Conservation (phyloP, 2,888 invertebrate genomes). For the Brenthis daphne region DNA sequence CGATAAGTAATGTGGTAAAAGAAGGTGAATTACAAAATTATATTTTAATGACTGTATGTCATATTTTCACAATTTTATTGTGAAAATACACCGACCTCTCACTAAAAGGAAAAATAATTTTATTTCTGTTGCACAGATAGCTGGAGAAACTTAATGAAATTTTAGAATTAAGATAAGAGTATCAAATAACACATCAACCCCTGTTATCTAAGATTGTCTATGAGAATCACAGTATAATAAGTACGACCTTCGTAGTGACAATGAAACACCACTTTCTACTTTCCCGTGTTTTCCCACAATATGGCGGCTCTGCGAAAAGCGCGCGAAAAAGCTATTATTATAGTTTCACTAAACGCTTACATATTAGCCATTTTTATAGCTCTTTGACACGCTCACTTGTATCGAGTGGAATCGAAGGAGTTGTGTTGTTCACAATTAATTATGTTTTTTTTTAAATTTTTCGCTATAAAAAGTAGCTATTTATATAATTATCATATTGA, state of each 20-base stretch:
- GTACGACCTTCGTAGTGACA: constrained; percentile 71
- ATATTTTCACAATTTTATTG: too few species aligned
- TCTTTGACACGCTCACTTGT: constrained; percentile 14
- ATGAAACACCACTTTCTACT: constrained; percentile 74
- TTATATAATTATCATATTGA: too few species aligned
- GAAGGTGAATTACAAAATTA: too few species aligned
- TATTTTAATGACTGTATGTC: too few species aligned
- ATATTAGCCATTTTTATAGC: not conserved
- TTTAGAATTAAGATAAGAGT: constrained; percentile 20
- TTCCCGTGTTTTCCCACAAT: constrained; percentile 71
- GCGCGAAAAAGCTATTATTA: constrained; percentile 40
- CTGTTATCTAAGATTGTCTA: constrained; percentile 56
- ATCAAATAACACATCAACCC: constrained; percentile 32
- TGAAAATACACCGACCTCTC: too few species aligned
- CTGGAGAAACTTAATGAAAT: constrained; percentile 15
- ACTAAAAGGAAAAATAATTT: too few species aligned
- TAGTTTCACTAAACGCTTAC: constrained; percentile 27
- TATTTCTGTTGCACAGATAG: too few species aligned
- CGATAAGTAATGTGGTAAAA: too few species aligned
- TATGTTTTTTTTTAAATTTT: too few species aligned
- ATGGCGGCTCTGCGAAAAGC: constrained; percentile 50
- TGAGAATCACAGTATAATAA: constrained; percentile 65
- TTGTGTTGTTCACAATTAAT: too few species aligned
- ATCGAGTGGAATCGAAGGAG: not conserved
- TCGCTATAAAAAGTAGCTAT: too few species aligned